Evolutionary conservation across 2,888 invertebrate species (phyloP).

Genomic region (Rotaria macrura): DNA sequence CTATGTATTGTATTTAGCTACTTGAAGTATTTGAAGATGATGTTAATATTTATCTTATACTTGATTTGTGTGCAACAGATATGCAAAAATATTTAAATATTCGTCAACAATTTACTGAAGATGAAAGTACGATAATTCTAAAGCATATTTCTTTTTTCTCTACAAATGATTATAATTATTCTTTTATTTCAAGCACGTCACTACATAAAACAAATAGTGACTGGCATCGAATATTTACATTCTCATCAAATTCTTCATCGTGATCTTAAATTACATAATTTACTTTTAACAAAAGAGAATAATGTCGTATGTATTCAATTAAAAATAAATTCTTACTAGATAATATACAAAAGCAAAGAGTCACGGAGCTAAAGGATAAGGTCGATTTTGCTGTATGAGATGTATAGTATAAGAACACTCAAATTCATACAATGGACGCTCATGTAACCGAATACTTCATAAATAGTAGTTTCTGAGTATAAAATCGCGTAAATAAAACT

Average conservation of each 20-base stretch:
- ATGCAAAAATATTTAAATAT: slow-evolving; percentile 70
- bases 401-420: too few species aligned
- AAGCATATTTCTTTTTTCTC: too few species aligned
- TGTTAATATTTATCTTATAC: slow-evolving; percentile 78
- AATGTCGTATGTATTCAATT: slow-evolving; percentile 54
- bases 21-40: slow-evolving; percentile 70
- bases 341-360: too few species aligned
- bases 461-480: too few species aligned
- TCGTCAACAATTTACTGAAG: slow-evolving; percentile 52
- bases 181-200: slow-evolving; percentile 36
- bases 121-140: slow-evolving; percentile 53
- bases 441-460: too few species aligned
- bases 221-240: slow-evolving; percentile 80
- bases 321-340: too few species aligned
- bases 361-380: too few species aligned
- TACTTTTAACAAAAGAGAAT: slow-evolving; percentile 73
- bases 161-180: neutral
- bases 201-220: slow-evolving; percentile 65
- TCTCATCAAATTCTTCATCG: slow-evolving; percentile 81
- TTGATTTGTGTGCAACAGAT: slow-evolving; percentile 83
- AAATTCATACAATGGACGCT: too few species aligned
- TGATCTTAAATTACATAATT: slow-evolving; percentile 79
- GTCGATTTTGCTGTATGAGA: too few species aligned
- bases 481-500: too few species aligned
- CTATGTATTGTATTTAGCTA: neutral